Evolutionary conservation across 2,113 vertebrate species (phyloP).

Genomic region (Glaucidium brasilianum): DNA sequence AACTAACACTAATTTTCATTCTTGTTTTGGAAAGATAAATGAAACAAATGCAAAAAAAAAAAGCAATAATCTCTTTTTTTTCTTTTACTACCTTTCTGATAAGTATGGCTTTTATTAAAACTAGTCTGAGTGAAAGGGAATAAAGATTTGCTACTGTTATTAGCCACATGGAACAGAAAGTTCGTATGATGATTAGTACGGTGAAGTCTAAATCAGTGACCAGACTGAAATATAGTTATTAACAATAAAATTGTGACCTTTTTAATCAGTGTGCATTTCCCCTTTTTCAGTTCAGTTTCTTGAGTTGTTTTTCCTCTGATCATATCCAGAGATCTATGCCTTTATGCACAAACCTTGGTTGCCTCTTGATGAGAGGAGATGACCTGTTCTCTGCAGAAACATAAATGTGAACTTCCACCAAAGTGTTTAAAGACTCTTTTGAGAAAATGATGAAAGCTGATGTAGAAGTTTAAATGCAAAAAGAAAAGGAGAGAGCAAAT

Average conservation of each 20-base stretch:
- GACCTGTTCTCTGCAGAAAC: neutral
- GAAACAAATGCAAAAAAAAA: neutral
- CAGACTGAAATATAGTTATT: neutral
- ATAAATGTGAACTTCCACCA: neutral
- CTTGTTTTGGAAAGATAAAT: neutral
- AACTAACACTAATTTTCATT: neutral
- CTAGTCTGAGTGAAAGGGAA: neutral
- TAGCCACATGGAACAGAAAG: neutral
- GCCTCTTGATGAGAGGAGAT: neutral
- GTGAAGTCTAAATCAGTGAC: neutral
- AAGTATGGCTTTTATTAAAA: neutral
- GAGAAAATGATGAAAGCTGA: neutral
- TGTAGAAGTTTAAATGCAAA: neutral
- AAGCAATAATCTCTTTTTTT: neutral
- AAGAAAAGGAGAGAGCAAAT: neutral
- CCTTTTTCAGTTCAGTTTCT: neutral
- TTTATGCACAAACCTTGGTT: neutral
- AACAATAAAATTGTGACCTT: neutral
- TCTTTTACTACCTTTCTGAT: neutral
- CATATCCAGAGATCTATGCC: neutral
- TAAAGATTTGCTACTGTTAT: neutral
- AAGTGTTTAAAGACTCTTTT: neutral
- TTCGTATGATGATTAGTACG: neutral
- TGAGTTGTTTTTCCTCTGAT: neutral
- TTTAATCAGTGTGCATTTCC: neutral